Conservation (phyloP, 2,113 vertebrate species). For the Erythrocercus mccallii region DNA sequence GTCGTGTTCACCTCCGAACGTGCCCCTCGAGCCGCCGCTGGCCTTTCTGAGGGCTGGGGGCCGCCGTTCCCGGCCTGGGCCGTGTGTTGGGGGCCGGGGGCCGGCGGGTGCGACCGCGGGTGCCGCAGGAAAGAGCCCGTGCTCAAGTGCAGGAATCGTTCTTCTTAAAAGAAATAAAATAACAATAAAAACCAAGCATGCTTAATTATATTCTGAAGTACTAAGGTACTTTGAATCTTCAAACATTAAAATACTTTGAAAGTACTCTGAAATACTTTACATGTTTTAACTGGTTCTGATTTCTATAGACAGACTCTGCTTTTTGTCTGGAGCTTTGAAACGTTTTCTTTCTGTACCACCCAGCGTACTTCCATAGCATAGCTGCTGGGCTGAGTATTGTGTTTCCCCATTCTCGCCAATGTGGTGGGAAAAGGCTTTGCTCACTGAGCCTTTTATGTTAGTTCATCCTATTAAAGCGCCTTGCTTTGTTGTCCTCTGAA, state of each 20-base stretch:
- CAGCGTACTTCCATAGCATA: not conserved
- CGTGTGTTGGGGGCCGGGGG: accelerated
- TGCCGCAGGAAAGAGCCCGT: accelerated
- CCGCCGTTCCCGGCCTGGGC: not conserved
- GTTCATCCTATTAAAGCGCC: slow-evolving; percentile 50
- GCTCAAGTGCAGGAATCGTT: not conserved
- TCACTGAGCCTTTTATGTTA: slow-evolving; percentile 33
- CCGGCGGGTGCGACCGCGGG: accelerated
- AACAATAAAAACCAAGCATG: not conserved
- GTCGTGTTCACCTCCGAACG: not conserved
- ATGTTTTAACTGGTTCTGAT: not conserved
- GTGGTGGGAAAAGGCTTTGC: slow-evolving; percentile 47
- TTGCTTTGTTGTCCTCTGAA: slow-evolving; percentile 57
- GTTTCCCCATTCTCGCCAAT: not conserved
- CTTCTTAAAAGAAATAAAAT: not conserved
- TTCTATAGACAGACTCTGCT: not conserved
- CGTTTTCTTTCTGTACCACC: not conserved
- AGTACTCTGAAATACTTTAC: not conserved
- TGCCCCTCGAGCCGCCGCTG: not conserved
- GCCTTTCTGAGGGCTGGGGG: not conserved
- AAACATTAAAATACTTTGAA: not conserved
- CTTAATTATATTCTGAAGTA: not conserved
- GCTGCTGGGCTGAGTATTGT: not conserved
- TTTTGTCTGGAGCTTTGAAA: not conserved
- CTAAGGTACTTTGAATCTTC: not conserved